phyloP scores from a whole-genome alignment of 35 echinoderm and acorn worm genomes.

The Chiridota heheva region DNA sequence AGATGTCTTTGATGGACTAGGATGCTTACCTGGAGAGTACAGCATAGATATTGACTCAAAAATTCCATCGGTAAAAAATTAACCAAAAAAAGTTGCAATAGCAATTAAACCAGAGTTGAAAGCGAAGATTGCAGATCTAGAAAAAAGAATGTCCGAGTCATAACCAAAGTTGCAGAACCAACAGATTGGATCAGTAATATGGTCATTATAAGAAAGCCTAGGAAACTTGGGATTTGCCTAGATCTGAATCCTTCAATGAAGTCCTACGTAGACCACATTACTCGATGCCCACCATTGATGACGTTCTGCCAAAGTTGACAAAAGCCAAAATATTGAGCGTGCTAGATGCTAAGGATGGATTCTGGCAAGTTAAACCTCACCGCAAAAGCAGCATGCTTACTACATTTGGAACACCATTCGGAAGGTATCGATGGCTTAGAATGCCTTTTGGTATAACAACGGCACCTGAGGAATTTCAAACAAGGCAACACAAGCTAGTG shows the following conservation, averaged over 20 bases:
- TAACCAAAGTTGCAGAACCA: slow-evolving; percentile 41
- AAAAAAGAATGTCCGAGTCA: slow-evolving; percentile 16
- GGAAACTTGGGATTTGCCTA: slow-evolving; percentile 52
- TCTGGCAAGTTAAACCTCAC: slow-evolving; percentile 48
- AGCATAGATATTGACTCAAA: slow-evolving; percentile 30
- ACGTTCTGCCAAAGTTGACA: slow-evolving; percentile 28
- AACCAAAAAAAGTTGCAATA: too few species aligned
- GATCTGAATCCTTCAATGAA: slow-evolving; percentile 56
- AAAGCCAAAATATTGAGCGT: slow-evolving; percentile 55
- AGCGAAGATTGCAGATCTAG: slow-evolving; percentile 42
- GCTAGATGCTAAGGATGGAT: slow-evolving; percentile 51
- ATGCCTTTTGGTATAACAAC: slow-evolving; percentile 61
- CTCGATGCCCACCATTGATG: slow-evolving; percentile 34
- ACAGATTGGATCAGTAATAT: slow-evolving; percentile 57
- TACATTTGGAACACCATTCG: slow-evolving; percentile 50
- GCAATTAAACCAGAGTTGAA: too few species aligned
- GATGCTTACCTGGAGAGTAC: slow-evolving; percentile 2
- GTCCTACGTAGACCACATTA: slow-evolving; percentile 26
- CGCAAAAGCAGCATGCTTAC: slow-evolving; percentile 34
- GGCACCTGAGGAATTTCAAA: slow-evolving; percentile 60
- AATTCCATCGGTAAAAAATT: slow-evolving; percentile 19
- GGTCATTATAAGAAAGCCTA: slow-evolving; percentile 42
- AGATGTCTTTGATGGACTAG: slow-evolving; percentile 49
- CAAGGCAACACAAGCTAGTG: slow-evolving; percentile 23
- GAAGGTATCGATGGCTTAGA: slow-evolving; percentile 49